A percentile compares a stretch with the other conserved stretches of the same genome.
Evolutionary conservation across 2,888 invertebrate genomes (phyloP).

Genomic region (Euzetes globulus): DNA sequence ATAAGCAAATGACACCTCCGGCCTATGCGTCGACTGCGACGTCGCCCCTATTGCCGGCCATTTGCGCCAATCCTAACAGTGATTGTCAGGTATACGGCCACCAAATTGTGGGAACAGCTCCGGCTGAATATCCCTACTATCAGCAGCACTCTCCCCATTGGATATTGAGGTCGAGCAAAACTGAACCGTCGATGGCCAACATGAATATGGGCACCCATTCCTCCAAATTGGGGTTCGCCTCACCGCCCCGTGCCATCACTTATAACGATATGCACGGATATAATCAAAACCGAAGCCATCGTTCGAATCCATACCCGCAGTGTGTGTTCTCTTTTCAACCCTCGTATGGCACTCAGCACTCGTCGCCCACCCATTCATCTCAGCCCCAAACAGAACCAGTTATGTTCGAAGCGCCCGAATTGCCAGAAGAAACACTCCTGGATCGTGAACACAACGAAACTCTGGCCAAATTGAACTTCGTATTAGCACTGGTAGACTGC

Average conservation of each 20-base stretch:
- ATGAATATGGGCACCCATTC: neutral
- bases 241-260: neutral
- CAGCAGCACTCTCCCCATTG: neutral
- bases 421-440: conserved; percentile 89
- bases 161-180: neutral
- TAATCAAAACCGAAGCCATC: neutral
- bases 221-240: neutral
- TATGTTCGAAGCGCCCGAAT: conserved; percentile 77
- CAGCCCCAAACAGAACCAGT: conserved; percentile 44
- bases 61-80: neutral
- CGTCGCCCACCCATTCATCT: neutral
- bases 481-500: conserved; percentile 87
- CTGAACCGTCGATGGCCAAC: neutral
- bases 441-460: conserved; percentile 95
- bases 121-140: neutral
- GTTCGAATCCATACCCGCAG: neutral
- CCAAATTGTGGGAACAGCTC: neutral
- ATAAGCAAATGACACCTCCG: conserved; percentile 29
- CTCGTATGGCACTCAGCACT: neutral
- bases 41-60: neutral
- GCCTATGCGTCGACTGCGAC: neutral
- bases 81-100: neutral
- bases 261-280: neutral
- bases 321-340: neutral
- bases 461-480: conserved; percentile 92